Base-by-base conservation (phyloP, 2,797 vertebrate genomes). In the Alauda arvensis region DNA sequence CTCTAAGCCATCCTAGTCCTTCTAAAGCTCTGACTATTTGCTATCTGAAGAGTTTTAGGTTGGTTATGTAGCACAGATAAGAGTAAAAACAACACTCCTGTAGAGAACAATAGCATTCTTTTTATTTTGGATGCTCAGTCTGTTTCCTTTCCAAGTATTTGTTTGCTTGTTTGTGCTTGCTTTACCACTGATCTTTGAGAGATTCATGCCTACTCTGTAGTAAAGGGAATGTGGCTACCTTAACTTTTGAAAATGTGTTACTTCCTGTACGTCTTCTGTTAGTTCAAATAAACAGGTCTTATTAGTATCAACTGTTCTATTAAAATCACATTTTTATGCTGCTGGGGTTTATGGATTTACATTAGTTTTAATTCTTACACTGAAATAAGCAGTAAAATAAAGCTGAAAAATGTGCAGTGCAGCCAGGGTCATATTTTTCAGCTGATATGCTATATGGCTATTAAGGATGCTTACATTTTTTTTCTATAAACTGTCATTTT, bases 11-110 rank as follows among this genome's bases (percentile, higher is more conserved):
- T 66, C 56, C 68, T 89, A 95, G 90, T 87, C 92, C 83, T 66
- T 91, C 69, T 93, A 95, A 96, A 94, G 91, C 88, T 85, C 75
- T 90, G 92, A 69, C 87, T 91, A 48, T 94, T 94, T 90, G 80
- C 77, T 93, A 80, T 88, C 91, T 95, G 94, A 93, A 93, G 93
- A 93, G 19, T 81, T 89, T 95, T 92, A 85, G 79, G 87, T 89
- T 90, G 84, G 83, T 85, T 83, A 87, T 19, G 33, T 51, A 91
- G 94, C 46, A 82, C 49, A 69, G 46, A 43, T 74, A 76, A 83
- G 67, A 95, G 51, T 28, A 33, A 83, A 67, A 72, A 82, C 51
- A 72, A 82, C 51, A 33, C 34, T 95, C 91, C 82, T 88, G 26
- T 51, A 74, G 72, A 75, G 57, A 92, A 52, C 53, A 53, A 63